phyloP scores from a whole-genome alignment of 2,113 vertebrate species.

The Takifugu flavidus region DNA sequence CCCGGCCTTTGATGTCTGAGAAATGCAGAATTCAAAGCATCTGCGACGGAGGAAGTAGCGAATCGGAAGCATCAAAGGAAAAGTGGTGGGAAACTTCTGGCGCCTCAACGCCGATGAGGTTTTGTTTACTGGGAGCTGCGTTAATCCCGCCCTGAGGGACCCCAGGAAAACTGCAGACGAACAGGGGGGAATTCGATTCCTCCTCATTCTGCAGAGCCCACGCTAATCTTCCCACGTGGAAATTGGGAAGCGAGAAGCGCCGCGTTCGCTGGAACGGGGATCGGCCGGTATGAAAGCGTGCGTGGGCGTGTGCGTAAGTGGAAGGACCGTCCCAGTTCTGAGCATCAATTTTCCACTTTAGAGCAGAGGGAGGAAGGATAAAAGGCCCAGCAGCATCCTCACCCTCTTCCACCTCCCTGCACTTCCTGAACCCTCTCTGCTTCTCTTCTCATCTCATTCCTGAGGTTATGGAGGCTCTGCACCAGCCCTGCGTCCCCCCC shows the following conservation, averaged over 20 bases:
- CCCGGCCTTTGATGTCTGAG: neutral
- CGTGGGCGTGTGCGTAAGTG: constrained; percentile 13
- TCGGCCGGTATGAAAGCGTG: constrained; percentile 8
- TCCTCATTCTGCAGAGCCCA: neutral
- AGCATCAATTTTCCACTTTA: constrained; percentile 46
- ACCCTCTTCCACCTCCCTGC: constrained; percentile 3
- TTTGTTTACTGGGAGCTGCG: too few species aligned
- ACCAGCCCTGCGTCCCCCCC: constrained; percentile 47
- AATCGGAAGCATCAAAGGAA: too few species aligned
- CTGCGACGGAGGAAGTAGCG: neutral
- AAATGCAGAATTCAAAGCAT: neutral
- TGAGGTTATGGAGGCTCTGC: constrained; percentile 35
- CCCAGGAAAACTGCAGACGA: too few species aligned
- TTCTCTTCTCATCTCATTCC: constrained; percentile 7
- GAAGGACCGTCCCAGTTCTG: constrained; percentile 59
- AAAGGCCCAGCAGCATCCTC: constrained; percentile 14
- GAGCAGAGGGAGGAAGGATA: constrained; percentile 30
- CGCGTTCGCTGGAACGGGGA: constrained; percentile 16
- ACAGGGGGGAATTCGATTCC: neutral
- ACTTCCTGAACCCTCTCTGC: neutral
- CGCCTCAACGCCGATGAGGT: too few species aligned
- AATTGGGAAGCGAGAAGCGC: neutral
- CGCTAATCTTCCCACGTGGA: constrained; percentile 14
- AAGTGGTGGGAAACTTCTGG: too few species aligned
- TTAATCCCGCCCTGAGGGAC: too few species aligned